A percentile compares a stretch with the other conserved stretches of the same genome.
These are phyloP conservation scores for Sarcophaga peregrina DNA, from an alignment of 1,140 invertebrate genomes.

Conservation along the genomic window DNA sequence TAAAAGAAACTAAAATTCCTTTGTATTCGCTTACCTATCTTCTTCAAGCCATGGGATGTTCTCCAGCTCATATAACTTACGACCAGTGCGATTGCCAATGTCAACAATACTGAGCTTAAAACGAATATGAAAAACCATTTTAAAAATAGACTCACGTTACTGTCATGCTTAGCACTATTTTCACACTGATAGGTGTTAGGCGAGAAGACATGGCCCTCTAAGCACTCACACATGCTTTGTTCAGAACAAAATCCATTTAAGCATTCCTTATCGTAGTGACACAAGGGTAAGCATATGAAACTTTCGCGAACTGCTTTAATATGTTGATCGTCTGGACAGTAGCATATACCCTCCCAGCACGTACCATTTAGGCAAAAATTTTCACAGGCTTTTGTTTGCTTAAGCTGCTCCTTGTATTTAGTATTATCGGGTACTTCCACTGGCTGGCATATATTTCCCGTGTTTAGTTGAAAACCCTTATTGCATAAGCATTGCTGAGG, in stretches of 20 bases:
- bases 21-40: no score
- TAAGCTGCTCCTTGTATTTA: neutral
- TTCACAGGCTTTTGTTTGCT: neutral
- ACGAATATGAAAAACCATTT: constrained; percentile 30
- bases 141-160: neutral
- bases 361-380: neutral
- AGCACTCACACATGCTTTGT: constrained; percentile 65
- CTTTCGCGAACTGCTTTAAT: neutral
- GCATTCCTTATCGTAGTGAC: constrained; percentile 34
- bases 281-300: neutral
- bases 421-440: neutral
- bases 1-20: no score
- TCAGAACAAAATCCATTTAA: constrained; percentile 29
- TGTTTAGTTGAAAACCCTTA: constrained; percentile 66
- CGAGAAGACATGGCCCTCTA: constrained; percentile 67
- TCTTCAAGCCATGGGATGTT: no score
- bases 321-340: neutral
- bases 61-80: no score
- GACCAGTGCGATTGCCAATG: constrained; percentile 12
- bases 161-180: neutral
- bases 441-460: neutral
- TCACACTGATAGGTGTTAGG: neutral
- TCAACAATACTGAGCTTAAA: neutral
- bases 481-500: constrained; percentile 70
- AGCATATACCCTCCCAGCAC: neutral